phyloP scores from a whole-genome alignment of 2,888 invertebrate genomes.

The Nymphalis urticae region DNA sequence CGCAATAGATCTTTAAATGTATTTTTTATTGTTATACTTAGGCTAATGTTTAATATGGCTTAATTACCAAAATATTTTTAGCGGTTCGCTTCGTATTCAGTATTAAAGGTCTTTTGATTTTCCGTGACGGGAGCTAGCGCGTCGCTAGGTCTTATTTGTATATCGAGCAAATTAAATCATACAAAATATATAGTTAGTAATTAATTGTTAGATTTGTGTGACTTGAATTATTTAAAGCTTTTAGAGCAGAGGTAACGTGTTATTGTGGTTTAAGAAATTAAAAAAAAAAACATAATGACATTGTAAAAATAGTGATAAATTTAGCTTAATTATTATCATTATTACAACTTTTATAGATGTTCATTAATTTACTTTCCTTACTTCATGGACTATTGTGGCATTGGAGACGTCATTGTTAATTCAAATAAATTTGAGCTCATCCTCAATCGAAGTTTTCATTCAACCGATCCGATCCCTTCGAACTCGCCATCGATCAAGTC shows the following conservation, averaged over 20 bases:
- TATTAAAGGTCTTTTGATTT: conserved; percentile 72
- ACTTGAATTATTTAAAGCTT: conserved; percentile 80
- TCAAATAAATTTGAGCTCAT: conserved; percentile 81
- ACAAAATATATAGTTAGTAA: conserved; percentile 80
- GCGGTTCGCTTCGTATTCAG: conserved; percentile 75
- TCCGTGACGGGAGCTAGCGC: conserved; percentile 60
- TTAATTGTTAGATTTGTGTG: conserved; percentile 82
- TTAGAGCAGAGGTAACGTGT: conserved; percentile 79
- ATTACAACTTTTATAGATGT: conserved; percentile 82
- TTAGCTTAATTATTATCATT: conserved; percentile 82
- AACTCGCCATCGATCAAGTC: conserved; percentile 37
- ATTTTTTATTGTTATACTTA: conserved; percentile 68
- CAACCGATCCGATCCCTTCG: conserved; percentile 55
- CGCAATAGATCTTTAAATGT: conserved; percentile 61
- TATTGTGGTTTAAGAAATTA: conserved; percentile 77
- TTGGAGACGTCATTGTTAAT: conserved; percentile 81
- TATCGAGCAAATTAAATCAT: conserved; percentile 79
- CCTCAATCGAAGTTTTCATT: conserved; percentile 78
- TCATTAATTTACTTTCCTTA: conserved; percentile 79
- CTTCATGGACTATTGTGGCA: conserved; percentile 81
- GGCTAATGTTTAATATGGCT: conserved; percentile 67
- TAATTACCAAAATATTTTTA: conserved; percentile 78
- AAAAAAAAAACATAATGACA: conserved; percentile 75
- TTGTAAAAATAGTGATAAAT: conserved; percentile 81
- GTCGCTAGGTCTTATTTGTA: conserved; percentile 75